Base-by-base conservation (phyloP, 2,113 vertebrate species). In the Apteryx mantelli region DNA sequence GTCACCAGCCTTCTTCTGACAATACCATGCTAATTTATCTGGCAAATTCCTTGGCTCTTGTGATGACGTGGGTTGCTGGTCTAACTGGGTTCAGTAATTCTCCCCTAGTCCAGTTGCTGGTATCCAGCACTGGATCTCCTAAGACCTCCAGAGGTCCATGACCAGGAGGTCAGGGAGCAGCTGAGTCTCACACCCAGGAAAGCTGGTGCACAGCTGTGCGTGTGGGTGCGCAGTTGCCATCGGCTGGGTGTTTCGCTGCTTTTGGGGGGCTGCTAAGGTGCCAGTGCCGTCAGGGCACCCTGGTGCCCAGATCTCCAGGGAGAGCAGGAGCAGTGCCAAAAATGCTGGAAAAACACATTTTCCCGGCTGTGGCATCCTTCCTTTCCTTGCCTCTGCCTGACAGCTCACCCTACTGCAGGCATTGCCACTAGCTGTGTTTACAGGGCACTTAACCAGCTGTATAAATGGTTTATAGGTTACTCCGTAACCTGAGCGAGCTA, bases 381-480 rank as follows among this genome's bases (percentile, higher is more conserved):
- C 17, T 50, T 46, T 73, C 66, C 65, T 93, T 21, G 28, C 30
- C 1, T 7, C 0, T 4, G 0, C 5, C 12, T 77, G 58, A 55
- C 76, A 86, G 42, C 52, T 92, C 71, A 68, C 38, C 8, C 5
- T 30, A 13, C 36, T 69, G 9, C 52, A 73, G 42, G 36, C 46
- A 38, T 44, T 40, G 25, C 46, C 16, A 25, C 24, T 63, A 17
- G 68, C 71, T 79, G 68, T 86, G 40, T 81, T 91, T 90, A 91
- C 16, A 20, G 55, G 55, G 34, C 50, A 65, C 46, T 89, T 95
- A 76, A 76, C 52, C 48, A 89, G 38, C 52, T 19, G 61, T 34
- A 22, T 87, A 92, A 91, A 95, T 55, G 74, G 58, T 63, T 92
- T 58, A 44, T 40, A 38, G 42, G 28, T 79, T 78, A 46, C 80